phyloP scores from a whole-genome alignment of 2,113 vertebrate genomes.

The Picathartes gymnocephalus region DNA sequence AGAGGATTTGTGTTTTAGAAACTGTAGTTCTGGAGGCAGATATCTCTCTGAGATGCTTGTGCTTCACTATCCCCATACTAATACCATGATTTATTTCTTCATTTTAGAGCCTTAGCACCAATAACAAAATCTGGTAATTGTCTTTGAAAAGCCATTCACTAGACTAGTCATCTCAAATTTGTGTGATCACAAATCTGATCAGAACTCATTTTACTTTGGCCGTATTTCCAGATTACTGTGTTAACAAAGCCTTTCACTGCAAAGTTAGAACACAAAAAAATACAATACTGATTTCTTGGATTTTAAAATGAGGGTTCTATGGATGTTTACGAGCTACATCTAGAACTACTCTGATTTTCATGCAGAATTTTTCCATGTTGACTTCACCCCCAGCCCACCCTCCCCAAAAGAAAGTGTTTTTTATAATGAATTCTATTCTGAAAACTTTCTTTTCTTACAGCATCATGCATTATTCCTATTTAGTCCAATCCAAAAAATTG shows the following conservation, averaged over 20 bases:
- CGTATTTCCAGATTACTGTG: neutral
- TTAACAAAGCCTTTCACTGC: neutral
- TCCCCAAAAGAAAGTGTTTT: too few relatives aligned
- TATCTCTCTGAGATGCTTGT: accelerated
- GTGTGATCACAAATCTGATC: neutral
- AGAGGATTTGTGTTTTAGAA: neutral
- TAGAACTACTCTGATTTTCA: neutral
- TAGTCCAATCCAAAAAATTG: neutral
- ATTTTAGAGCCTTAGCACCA: neutral
- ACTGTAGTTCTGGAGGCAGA: neutral
- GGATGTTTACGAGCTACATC: neutral
- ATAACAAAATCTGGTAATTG: neutral
- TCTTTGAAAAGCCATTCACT: neutral
- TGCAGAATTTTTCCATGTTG: neutral
- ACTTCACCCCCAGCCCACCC: neutral
- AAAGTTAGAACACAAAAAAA: neutral
- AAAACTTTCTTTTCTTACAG: neutral
- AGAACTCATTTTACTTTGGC: neutral
- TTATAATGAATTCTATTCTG: neutral
- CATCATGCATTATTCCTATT: neutral
- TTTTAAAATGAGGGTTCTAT: neutral
- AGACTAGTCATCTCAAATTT: neutral
- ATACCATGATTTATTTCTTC: neutral
- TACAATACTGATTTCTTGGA: neutral
- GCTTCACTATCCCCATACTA: neutral